These are phyloP conservation scores for Sarotherodon lohbergeri DNA, from an alignment of 2,113 vertebrate species.

Conservation along the genomic window DNA sequence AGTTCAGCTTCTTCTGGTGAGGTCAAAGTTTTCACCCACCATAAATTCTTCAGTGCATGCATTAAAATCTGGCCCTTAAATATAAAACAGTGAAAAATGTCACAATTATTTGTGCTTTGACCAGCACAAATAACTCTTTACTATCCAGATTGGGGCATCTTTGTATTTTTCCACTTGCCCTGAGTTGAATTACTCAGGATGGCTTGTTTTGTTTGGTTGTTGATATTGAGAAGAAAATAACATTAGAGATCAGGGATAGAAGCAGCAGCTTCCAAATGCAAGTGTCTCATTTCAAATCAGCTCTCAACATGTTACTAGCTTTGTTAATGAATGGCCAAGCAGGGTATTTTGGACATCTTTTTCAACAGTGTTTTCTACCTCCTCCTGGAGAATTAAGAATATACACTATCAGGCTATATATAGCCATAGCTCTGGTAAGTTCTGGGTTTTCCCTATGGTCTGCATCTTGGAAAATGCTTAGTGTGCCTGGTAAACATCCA, in stretches of 20 bases:
- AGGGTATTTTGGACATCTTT: background rate
- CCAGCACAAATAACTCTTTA: background rate
- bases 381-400: background rate
- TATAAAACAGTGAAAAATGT: background rate
- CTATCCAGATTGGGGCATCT: background rate
- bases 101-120: background rate
- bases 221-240: background rate
- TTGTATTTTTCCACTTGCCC: background rate
- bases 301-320: background rate
- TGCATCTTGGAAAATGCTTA: background rate
- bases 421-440: background rate
- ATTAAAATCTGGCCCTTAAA: background rate
- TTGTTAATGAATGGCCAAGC: background rate
- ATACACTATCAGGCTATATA: background rate
- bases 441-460: background rate
- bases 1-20: constrained; percentile 87
- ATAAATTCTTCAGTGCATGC: background rate
- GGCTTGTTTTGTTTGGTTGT: background rate
- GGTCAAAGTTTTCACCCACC: background rate
- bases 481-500: background rate
- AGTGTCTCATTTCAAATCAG: background rate
- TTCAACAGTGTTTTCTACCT: background rate
- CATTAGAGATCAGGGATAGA: background rate
- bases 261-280: background rate
- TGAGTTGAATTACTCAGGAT: background rate